Percentiles rank a stretch among this genome's conserved stretches.
These are phyloP conservation scores for Pachycephus smyrnensis DNA, from an alignment of 2,888 invertebrate species.

Conservation along the genomic window DNA sequence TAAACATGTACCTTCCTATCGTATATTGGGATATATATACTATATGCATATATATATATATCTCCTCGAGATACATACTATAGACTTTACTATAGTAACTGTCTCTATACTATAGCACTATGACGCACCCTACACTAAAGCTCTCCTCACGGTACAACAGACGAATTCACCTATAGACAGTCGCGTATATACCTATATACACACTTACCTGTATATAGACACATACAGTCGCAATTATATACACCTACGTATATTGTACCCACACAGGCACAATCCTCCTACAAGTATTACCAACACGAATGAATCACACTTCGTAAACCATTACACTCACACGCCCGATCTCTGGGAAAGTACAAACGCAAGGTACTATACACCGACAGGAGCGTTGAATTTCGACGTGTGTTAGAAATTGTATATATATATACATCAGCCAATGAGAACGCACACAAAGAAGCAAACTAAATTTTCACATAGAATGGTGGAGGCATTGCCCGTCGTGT, in stretches of 20 bases:
- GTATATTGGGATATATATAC: neutral
- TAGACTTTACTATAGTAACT: neutral
- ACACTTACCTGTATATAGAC: slow-evolving; percentile 16
- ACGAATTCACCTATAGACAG: slow-evolving; percentile 2
- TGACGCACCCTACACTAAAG: neutral
- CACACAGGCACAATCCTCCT: neutral
- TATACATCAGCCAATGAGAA: slow-evolving; percentile 9
- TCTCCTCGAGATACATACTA: neutral
- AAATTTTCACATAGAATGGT: slow-evolving; percentile 45
- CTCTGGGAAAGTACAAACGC: neutral
- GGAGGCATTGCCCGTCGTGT: slow-evolving; percentile 49
- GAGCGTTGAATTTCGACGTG: neutral
- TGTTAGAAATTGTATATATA: neutral
- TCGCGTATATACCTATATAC: slow-evolving; percentile 7
- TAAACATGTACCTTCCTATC: neutral
- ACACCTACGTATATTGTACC: neutral
- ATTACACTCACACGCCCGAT: neutral
- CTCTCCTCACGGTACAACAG: slow-evolving; percentile 2
- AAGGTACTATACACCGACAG: neutral
- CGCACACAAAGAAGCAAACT: slow-evolving; percentile 30
- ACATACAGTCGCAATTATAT: neutral
- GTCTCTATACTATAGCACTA: neutral
- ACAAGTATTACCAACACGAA: neutral
- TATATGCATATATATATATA: neutral
- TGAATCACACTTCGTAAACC: neutral